A percentile compares a stretch with the other conserved stretches of the same genome.
Evolutionary conservation across 2,888 invertebrate genomes (phyloP).

Genomic region (Campoletis raptor): DNA sequence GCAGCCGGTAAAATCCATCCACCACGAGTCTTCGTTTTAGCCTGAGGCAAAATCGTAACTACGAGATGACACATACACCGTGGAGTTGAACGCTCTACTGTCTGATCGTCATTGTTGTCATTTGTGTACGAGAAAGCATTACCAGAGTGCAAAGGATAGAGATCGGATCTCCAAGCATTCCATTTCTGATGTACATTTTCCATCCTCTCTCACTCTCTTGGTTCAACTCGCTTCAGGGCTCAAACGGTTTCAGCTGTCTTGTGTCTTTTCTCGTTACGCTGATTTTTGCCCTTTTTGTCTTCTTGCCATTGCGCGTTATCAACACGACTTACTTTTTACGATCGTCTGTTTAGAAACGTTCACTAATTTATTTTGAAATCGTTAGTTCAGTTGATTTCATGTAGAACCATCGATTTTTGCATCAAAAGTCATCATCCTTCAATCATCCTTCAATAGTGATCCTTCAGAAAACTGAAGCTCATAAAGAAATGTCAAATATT

Average conservation of each 20-base stretch:
- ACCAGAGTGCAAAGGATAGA: constrained; percentile 41
- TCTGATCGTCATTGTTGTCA: constrained; percentile 79
- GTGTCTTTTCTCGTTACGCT: constrained; percentile 60
- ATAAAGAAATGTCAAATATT: too few relatives aligned
- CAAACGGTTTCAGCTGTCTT: constrained; percentile 65
- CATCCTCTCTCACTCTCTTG: constrained; percentile 36
- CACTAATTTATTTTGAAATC: background rate
- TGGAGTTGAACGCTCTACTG: constrained; percentile 70
- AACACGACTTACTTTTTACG: constrained; percentile 34
- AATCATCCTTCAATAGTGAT: background rate
- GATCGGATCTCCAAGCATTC: constrained; percentile 66
- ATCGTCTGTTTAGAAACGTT: background rate
- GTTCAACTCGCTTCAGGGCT: constrained; percentile 68
- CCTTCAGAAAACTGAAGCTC: background rate
- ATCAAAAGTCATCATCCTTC: too few relatives aligned
- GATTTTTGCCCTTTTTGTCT: constrained; percentile 39
- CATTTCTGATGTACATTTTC: constrained; percentile 64
- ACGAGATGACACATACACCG: constrained; percentile 58
- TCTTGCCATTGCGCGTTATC: constrained; percentile 37
- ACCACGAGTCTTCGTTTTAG: constrained; percentile 76
- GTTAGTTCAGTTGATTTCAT: background rate
- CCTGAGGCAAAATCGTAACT: constrained; percentile 64
- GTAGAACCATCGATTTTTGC: background rate
- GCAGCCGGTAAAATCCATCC: constrained; percentile 82
- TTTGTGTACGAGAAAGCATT: constrained; percentile 67